These are phyloP conservation scores for Lacanobia wlatinum DNA, from an alignment of 2,888 invertebrate species.

Conservation along the genomic window DNA sequence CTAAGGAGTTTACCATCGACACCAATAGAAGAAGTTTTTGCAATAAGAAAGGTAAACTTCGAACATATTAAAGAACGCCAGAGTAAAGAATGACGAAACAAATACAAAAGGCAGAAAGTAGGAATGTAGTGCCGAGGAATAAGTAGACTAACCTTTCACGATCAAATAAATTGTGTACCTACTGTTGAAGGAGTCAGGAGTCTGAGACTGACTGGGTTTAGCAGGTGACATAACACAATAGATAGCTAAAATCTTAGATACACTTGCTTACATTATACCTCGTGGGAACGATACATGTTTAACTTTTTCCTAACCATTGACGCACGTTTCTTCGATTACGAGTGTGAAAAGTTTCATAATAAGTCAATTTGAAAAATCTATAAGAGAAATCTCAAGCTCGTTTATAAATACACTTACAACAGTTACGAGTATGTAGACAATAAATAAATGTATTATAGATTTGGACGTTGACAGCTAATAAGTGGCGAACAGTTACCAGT, in stretches of 20 bases:
- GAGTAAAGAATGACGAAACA: slow-evolving; percentile 52
- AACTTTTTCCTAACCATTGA: slow-evolving; percentile 49
- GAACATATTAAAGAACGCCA: slow-evolving; percentile 38
- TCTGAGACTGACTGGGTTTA: slow-evolving; percentile 43
- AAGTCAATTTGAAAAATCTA: slow-evolving; percentile 54
- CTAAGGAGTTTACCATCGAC: no score
- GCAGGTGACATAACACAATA: slow-evolving; percentile 40
- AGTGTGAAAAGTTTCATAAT: slow-evolving; percentile 57
- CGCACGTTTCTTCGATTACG: slow-evolving; percentile 55
- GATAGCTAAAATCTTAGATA: slow-evolving; percentile 21
- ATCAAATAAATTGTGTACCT: slow-evolving; percentile 59
- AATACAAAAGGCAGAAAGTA: slow-evolving; percentile 52
- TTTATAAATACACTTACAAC: slow-evolving; percentile 59
- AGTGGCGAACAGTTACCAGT: slow-evolving; percentile 71
- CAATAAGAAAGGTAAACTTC: slow-evolving; percentile 29
- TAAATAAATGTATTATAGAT: slow-evolving; percentile 70
- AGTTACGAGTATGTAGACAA: slow-evolving; percentile 61
- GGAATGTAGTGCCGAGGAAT: slow-evolving; percentile 46
- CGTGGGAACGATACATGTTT: slow-evolving; percentile 54
- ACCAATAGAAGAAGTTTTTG: neutral
- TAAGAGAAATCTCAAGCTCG: slow-evolving; percentile 51
- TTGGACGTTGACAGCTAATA: slow-evolving; percentile 71
- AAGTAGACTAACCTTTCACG: slow-evolving; percentile 62
- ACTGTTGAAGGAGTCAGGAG: slow-evolving; percentile 49
- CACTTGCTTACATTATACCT: slow-evolving; percentile 8